Conservation (phyloP, 2,797 vertebrate genomes). For the Hylomyscus alleni region DNA sequence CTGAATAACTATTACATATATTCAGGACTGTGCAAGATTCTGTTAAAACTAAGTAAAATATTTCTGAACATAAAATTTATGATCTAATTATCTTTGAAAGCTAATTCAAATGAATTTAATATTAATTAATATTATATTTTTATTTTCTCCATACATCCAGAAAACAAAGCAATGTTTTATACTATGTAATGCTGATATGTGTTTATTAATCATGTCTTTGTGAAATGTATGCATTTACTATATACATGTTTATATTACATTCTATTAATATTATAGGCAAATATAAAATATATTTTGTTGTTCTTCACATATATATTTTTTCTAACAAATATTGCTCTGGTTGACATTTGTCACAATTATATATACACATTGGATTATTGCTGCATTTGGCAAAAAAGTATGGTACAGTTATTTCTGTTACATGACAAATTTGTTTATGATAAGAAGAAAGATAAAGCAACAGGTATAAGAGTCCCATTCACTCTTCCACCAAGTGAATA, state of each 20-base stretch:
- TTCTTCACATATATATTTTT: neutral
- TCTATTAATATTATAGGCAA: neutral
- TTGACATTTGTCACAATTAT: neutral
- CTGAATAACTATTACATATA: neutral
- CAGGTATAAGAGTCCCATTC: neutral
- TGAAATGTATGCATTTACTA: neutral
- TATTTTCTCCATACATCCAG: neutral
- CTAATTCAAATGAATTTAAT: neutral
- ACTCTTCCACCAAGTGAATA: neutral
- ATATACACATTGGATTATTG: neutral
- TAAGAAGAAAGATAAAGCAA: neutral
- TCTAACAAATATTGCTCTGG: neutral
- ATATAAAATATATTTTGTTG: neutral
- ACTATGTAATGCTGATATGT: neutral
- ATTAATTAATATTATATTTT: neutral
- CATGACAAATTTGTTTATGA: neutral
- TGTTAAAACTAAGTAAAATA: neutral
- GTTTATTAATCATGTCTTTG: neutral
- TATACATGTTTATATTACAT: neutral
- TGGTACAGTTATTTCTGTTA: neutral
- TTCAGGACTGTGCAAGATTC: neutral
- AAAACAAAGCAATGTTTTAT: neutral
- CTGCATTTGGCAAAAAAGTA: neutral
- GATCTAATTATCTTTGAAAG: slow-evolving; percentile 4
- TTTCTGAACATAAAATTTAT: neutral